phyloP scores from a whole-genome alignment of 1,140 invertebrate species.

The Phthorimaea operculella region DNA sequence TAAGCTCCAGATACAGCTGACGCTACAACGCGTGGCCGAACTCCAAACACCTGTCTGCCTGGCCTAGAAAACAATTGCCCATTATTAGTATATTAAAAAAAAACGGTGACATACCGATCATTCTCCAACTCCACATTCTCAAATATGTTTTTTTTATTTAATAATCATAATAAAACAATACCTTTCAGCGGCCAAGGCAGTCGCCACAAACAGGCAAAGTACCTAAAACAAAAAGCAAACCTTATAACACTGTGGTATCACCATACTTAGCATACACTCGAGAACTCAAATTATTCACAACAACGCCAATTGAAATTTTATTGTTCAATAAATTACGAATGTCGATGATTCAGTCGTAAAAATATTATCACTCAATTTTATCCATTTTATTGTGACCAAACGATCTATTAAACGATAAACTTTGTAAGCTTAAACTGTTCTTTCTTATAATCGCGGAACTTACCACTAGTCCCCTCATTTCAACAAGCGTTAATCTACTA shows the following conservation, averaged over 20 bases:
- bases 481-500: conserved; percentile 34
- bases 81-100: no score
- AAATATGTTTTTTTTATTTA: no score
- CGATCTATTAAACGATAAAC: conserved; percentile 7
- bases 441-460: conserved; percentile 15
- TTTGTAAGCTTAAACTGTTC: background rate
- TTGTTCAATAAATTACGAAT: no score
- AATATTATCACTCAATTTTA: conserved; percentile 2
- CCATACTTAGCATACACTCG: background rate
- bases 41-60: background rate
- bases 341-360: background rate
- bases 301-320: background rate
- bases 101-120: background rate
- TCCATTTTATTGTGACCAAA: background rate
- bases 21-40: conserved; percentile 5
- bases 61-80: no score
- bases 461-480: conserved; percentile 50
- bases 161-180: no score
- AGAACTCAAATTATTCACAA: background rate
- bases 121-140: no score
- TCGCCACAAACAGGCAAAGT: conserved; percentile 33
- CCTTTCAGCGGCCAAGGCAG: conserved; percentile 35
- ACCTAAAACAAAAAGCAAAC: conserved; percentile 30
- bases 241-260: background rate
- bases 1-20: conserved; percentile 25